These are phyloP conservation scores for Thripadectes ignobilis DNA, from an alignment of 2,797 vertebrate species.

Conservation along the genomic window DNA sequence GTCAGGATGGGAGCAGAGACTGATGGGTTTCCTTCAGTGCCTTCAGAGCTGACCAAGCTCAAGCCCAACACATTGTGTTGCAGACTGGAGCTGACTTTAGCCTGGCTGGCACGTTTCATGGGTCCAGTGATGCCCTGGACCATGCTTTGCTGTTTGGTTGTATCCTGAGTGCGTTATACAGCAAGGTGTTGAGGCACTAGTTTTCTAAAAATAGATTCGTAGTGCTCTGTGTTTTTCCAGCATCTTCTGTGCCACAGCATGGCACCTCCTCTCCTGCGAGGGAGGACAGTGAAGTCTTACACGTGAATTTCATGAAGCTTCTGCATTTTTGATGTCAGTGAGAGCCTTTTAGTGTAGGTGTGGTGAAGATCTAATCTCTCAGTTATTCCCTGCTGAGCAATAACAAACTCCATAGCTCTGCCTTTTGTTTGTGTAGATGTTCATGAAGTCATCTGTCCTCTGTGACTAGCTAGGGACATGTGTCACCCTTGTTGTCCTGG, in stretches of 20 bases:
- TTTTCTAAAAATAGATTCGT: background rate
- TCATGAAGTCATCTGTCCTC: background rate
- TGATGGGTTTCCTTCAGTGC: background rate
- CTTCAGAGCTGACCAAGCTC: background rate
- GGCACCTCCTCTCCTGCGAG: background rate
- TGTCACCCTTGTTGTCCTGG: background rate
- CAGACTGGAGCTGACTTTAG: background rate
- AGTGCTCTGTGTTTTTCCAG: background rate
- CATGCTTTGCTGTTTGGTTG: fast-evolving
- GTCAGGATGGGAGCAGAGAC: background rate
- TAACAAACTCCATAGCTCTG: background rate
- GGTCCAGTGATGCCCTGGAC: background rate
- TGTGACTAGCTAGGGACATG: background rate
- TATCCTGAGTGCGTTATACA: background rate
- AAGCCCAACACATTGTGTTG: background rate
- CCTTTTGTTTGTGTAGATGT: background rate
- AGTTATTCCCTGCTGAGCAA: background rate
- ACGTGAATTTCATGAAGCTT: background rate
- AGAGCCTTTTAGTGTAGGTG: background rate
- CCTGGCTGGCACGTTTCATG: fast-evolving
- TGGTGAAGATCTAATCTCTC: background rate
- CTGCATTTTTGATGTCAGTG: background rate
- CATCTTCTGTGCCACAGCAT: background rate
- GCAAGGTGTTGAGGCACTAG: background rate
- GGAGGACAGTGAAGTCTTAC: background rate